Base-by-base conservation (phyloP, 1,140 invertebrate species). In the Bicyclus anynana region DNA sequence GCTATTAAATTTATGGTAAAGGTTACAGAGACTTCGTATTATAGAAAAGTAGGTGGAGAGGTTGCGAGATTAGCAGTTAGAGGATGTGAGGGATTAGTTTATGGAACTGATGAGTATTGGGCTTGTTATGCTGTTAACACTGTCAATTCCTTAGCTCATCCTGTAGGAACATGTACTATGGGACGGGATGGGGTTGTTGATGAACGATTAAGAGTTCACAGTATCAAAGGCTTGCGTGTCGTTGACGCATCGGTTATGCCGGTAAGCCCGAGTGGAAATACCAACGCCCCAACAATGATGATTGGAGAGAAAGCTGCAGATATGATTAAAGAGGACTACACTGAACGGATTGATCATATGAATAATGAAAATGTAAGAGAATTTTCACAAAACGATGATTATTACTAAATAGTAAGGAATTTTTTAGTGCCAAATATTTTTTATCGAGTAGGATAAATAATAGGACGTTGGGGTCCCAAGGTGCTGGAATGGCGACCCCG, bases 161-260 rank as follows among this genome's bases (percentile, higher is more conserved):
- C 94, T 84, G 94, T 93, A 0, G 94, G 95, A 6, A 94, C 93
- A 0, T 93, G 94, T 21, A 95, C 94, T 76, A 97, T 97, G 96
- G 96, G 95, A 0, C 91, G 92, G 0, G 54, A 72, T 5, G 86
- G 71, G 0, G 94, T 94, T 1, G 91, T 94, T 0, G 93, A 96
- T 76, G 90, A 92, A 0, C 74, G 91, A 37, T 79, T 97, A 0
- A 89, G 90, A 16, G 94, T 96, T 0, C 81, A 92, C 66, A 92
- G 93, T 0, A 84, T 94, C 1, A 62, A 72, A 6, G 90, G 91
- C 2, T 67, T 96, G 1, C 85, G 95, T 37, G 93, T 96, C 0
- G 91, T 92, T 0, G 95, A 96, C 79, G 94, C 93, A 6, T 94
- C 93, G 10, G 90, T 96, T 13, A 95, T 96, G 92, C 92, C 92